Evolutionary conservation across 1,140 invertebrate species (phyloP).

Genomic region (Wiebesia pumilae): DNA sequence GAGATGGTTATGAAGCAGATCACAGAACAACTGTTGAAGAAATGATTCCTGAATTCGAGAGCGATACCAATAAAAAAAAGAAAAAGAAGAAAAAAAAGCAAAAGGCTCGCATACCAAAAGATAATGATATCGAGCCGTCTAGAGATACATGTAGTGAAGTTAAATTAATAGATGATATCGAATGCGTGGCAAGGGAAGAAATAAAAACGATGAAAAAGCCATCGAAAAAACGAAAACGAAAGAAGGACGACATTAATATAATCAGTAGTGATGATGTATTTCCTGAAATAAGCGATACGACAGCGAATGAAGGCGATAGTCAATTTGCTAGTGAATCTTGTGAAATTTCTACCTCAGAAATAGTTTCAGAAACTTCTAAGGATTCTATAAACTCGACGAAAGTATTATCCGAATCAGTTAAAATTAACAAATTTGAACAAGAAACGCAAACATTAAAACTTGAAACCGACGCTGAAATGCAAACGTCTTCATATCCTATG

Average conservation of each 20-base stretch:
- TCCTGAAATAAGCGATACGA: slow-evolving; percentile 56
- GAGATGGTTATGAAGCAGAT: slow-evolving; percentile 77
- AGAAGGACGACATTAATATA: slow-evolving; percentile 60
- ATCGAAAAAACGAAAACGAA: slow-evolving; percentile 57
- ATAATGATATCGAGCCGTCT: slow-evolving; percentile 62
- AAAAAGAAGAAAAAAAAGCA: slow-evolving; percentile 77
- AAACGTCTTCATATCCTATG: slow-evolving; percentile 75
- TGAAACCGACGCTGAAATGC: slow-evolving; percentile 62
- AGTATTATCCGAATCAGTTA: slow-evolving; percentile 56
- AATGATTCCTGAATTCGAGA: slow-evolving; percentile 64
- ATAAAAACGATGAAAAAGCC: slow-evolving; percentile 56
- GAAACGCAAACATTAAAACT: slow-evolving; percentile 58
- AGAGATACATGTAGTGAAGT: slow-evolving; percentile 66
- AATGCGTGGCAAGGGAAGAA: slow-evolving; percentile 58
- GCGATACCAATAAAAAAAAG: slow-evolving; percentile 67
- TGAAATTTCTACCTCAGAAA: slow-evolving; percentile 65
- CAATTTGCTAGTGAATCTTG: slow-evolving; percentile 71
- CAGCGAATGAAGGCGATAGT: slow-evolving; percentile 71
- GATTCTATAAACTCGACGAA: slow-evolving; percentile 18
- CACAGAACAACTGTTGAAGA: slow-evolving; percentile 78
- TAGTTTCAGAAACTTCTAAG: slow-evolving; percentile 56
- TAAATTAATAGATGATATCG: slow-evolving; percentile 63
- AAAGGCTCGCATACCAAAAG: slow-evolving; percentile 70
- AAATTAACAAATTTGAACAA: slow-evolving; percentile 52
- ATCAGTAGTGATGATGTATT: slow-evolving; percentile 60